These are phyloP conservation scores for Pipistrellus nathusii DNA, from an alignment of 2,797 vertebrate species.

Conservation along the genomic window DNA sequence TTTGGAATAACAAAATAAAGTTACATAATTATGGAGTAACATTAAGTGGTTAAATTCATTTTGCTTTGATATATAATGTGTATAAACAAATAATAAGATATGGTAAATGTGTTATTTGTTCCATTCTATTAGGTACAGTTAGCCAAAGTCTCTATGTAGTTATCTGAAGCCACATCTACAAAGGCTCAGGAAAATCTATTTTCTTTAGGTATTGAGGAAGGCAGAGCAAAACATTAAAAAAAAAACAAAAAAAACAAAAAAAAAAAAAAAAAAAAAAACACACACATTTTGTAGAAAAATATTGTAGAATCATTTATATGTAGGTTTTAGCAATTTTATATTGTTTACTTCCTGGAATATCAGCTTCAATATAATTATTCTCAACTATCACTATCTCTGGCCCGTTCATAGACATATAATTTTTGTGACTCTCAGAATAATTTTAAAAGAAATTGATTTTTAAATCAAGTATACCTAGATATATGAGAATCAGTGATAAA, in stretches of 20 bases:
- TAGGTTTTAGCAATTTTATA: neutral
- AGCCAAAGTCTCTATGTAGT: neutral
- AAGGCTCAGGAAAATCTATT: neutral
- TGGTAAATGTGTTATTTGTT: neutral
- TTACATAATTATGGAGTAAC: neutral
- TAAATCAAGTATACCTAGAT: slow-evolving; percentile 39
- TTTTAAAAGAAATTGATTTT: slow-evolving; percentile 7
- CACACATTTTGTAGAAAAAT: neutral
- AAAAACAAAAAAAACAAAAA: neutral
- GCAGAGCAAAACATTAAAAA: neutral
- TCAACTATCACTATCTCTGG: slow-evolving; percentile 28
- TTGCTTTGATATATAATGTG: neutral
- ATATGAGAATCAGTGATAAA: neutral
- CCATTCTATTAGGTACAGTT: neutral
- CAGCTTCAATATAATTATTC: slow-evolving; percentile 49
- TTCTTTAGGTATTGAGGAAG: accelerated
- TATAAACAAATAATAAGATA: neutral
- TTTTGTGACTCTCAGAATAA: slow-evolving; percentile 27
- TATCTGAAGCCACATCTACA: neutral
- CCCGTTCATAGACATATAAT: neutral
- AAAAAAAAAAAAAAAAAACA: too few relatives aligned
- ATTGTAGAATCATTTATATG: neutral
- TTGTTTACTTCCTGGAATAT: neutral
- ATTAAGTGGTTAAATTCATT: neutral
- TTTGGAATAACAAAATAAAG: slow-evolving; percentile 49